phyloP scores from a whole-genome alignment of 2,797 vertebrate genomes.

The Perodicticus potto region DNA sequence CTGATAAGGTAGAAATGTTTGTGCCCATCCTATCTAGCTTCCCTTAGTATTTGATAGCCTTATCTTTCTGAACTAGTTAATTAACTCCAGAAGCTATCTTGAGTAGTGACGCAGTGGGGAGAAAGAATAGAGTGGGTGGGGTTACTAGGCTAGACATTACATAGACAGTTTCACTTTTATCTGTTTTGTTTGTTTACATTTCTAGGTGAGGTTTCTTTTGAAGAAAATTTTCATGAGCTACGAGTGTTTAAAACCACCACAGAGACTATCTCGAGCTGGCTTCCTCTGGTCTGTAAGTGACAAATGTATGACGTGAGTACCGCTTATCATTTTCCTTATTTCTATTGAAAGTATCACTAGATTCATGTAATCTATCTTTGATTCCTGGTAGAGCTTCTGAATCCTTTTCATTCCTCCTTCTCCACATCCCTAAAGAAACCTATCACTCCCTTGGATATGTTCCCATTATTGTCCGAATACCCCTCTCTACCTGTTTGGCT shows the following conservation, averaged over 20 bases:
- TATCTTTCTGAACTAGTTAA: background rate
- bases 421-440: background rate
- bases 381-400: background rate
- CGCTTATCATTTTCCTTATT: background rate
- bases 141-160: background rate
- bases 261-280: background rate
- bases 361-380: background rate
- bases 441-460: background rate
- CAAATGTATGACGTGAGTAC: background rate
- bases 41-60: background rate
- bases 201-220: slow-evolving; percentile 10
- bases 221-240: background rate
- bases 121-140: background rate
- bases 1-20: background rate
- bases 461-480: background rate
- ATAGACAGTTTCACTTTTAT: background rate
- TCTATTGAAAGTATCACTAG: background rate
- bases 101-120: background rate
- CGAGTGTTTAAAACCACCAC: slow-evolving; percentile 5
- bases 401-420: background rate
- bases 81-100: background rate
- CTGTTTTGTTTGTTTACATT: slow-evolving; percentile 23
- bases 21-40: background rate
- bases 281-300: background rate
- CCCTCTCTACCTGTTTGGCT: background rate